These are phyloP conservation scores for Drosophila quasianomalipes DNA, from an alignment of 2,888 invertebrate species.

Conservation along the genomic window DNA sequence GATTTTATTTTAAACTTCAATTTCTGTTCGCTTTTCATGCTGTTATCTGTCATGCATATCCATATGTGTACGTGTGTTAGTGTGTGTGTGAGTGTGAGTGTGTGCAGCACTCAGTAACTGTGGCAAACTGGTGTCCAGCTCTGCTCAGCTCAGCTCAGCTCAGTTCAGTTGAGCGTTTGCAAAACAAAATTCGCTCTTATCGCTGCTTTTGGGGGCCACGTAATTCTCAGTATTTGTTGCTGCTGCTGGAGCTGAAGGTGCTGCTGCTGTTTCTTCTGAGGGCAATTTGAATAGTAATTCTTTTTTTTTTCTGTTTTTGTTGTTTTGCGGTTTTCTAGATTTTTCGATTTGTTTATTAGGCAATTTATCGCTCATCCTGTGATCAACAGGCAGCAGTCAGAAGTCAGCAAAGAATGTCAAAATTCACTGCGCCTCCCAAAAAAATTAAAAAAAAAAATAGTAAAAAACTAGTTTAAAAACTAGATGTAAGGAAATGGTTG, in stretches of 20 bases:
- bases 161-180: slow-evolving; percentile 27
- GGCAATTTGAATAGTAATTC: slow-evolving; percentile 35
- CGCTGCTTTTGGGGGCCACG: slow-evolving; percentile 60
- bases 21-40: slow-evolving; percentile 57
- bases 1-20: slow-evolving; percentile 57
- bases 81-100: slow-evolving; percentile 1
- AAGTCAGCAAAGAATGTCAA: slow-evolving; percentile 6
- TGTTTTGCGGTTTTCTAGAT: slow-evolving; percentile 22
- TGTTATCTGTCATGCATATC: slow-evolving; percentile 70
- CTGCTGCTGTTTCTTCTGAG: slow-evolving; percentile 28
- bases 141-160: slow-evolving; percentile 12
- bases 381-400: slow-evolving; percentile 23
- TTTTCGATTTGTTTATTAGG: slow-evolving; percentile 57
- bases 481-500: not conserved
- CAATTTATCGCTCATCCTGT: slow-evolving; percentile 41
- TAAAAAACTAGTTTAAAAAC: not conserved
- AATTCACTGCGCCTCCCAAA: not conserved
- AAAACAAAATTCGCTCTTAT: slow-evolving; percentile 61
- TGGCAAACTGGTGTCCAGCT: slow-evolving; percentile 38
- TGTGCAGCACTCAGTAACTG: slow-evolving; percentile 29
- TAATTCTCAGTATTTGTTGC: slow-evolving; percentile 65
- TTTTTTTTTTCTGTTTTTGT: not conserved
- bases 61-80: slow-evolving; percentile 37
- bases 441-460: slow-evolving; percentile 32
- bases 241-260: slow-evolving; percentile 19